These are phyloP conservation scores for Mongoloraphidia duomilia DNA, from an alignment of 2,888 invertebrate species.

Conservation along the genomic window DNA sequence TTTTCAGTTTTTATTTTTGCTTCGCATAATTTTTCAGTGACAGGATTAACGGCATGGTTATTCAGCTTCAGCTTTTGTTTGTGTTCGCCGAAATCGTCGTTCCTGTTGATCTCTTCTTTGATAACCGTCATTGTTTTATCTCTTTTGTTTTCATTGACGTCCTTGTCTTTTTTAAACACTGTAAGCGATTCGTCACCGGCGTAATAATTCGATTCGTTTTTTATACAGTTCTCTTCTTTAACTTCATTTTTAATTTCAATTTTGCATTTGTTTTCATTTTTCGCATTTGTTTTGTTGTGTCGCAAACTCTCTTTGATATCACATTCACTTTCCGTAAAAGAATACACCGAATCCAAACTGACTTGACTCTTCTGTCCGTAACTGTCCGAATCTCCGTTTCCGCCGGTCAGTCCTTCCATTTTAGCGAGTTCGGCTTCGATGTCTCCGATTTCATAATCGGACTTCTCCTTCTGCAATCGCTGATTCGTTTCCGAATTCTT, in stretches of 20 bases:
- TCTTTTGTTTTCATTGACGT: constrained; percentile 24
- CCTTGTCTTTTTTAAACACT: constrained; percentile 15
- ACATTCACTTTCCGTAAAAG: no score
- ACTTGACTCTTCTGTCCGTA: no score
- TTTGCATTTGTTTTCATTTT: constrained; percentile 16
- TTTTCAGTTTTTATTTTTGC: no score
- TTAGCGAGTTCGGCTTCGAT: constrained; percentile 58
- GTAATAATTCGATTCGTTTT: no score
- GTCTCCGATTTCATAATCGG: constrained; percentile 40
- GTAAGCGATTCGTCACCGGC: no score
- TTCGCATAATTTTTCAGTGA: no score
- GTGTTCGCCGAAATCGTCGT: constrained; percentile 23
- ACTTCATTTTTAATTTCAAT: constrained; percentile 5
- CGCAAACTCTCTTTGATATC: no score
- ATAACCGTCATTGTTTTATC: neutral
- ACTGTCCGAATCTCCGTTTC: constrained; percentile 25
- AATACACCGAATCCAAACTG: no score
- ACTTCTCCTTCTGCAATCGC: constrained; percentile 19
- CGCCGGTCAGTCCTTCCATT: constrained; percentile 42
- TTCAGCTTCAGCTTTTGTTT: constrained; percentile 12
- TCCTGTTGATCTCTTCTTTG: no score
- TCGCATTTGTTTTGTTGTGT: constrained; percentile 16
- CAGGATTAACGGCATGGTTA: constrained; percentile 12
- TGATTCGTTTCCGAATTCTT: neutral
- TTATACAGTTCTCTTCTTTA: neutral